Base-by-base conservation (phyloP, 2,888 invertebrate species). In the Eudemis profundana region DNA sequence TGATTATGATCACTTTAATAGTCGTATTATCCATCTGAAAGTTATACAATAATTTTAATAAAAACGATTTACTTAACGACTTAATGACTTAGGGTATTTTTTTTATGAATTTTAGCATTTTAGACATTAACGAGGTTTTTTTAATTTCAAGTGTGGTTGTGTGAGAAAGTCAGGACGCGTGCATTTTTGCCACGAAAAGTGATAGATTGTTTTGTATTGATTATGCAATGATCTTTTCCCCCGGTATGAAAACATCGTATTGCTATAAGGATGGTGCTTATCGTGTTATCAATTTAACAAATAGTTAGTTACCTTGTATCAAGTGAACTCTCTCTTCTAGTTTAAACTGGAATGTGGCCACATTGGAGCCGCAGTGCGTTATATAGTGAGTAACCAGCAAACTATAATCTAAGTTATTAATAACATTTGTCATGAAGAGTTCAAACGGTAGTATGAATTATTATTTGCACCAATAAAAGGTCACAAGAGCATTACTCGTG, bases 281-380 rank as follows among this genome's bases (percentile, higher is more conserved):
- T 27, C 10, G 12, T 12, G 12, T 44, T 21, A 44, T 44, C 19
- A 21, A 21, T 4, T 5, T 14, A 23, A 47, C 23, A 47, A 3
- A 29, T 10, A 19, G 15, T 14, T 10, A 51, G 19, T 21, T 8
- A 3, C 29, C 17, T 44, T 19, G 42, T 57, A 44, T 36, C 44
- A 33, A 19, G 21, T 57, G 57, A 57, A 46, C 57, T 57, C 19
- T 17, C 50, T 51, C 50, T 46, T 46, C 59, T 65, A n/a, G 59
- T 65, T 65, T 29, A 46, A 46, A 60, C 59, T 46, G 46, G 65
- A 59, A 59, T 65, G 53, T 23, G n/a, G 17, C n/a, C 29, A 59
- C n/a, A 53, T 29, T n/a, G 27, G 23, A 38, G 19, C 27, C 4
- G 23, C 23, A 23, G 23, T 27, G 46, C 12, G 29, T 44, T 61